Conservation (phyloP, 2,113 vertebrate genomes). For the Rutilus rutilus region DNA sequence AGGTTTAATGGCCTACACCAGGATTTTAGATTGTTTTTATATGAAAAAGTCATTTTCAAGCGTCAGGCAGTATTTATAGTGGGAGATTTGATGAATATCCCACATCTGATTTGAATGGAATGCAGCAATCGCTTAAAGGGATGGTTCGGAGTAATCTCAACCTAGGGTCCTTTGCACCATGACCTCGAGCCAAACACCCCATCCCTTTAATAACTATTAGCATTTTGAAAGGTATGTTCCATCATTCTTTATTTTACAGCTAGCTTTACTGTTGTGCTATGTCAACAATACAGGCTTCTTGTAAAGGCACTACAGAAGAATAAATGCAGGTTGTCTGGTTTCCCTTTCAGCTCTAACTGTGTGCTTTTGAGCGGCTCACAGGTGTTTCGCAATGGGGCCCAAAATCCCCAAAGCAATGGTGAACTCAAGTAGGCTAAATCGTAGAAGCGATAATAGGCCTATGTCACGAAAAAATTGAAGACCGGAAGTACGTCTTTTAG, state of each 20-base stretch:
- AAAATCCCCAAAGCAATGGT: background rate
- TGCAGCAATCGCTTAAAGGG: too few species aligned
- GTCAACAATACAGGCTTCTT: conserved; percentile 43
- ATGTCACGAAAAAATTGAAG: too few species aligned
- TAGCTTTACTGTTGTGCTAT: conserved; percentile 26
- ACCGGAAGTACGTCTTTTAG: too few species aligned
- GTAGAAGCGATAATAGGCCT: background rate
- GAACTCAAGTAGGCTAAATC: background rate
- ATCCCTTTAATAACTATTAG: too few species aligned
- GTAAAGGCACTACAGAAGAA: conserved; percentile 29
- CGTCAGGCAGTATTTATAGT: background rate
- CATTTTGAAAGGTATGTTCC: background rate
- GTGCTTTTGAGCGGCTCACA: background rate
- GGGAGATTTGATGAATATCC: background rate
- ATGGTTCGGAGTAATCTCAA: too few species aligned
- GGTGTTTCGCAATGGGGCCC: background rate
- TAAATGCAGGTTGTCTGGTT: conserved; percentile 27
- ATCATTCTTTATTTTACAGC: conserved; percentile 37
- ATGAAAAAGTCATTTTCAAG: too few species aligned
- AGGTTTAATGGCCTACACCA: too few species aligned
- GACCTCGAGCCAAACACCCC: too few species aligned
- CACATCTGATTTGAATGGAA: background rate
- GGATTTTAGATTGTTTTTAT: too few species aligned
- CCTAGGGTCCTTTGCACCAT: too few species aligned
- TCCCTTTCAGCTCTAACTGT: conserved; percentile 23